Conservation (phyloP, 2,113 vertebrate genomes). For the Coptodon bakossiorum region DNA sequence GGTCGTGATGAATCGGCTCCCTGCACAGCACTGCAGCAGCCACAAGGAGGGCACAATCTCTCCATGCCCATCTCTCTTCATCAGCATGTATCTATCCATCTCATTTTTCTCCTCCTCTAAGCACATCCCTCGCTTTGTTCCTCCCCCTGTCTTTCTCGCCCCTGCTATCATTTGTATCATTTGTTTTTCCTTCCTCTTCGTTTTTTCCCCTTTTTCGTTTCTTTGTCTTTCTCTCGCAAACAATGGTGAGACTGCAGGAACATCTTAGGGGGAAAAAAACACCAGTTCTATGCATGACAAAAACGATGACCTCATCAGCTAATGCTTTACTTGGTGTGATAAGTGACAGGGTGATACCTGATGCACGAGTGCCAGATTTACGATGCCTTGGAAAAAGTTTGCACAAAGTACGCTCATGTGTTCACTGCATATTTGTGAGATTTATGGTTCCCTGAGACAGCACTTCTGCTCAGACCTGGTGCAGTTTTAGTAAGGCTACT, state of each 20-base stretch:
- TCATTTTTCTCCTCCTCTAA: not conserved
- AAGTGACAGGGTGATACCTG: not conserved
- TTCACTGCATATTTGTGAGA: not conserved
- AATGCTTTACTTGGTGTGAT: not conserved
- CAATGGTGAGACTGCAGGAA: not conserved
- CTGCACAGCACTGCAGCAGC: slow-evolving; percentile 56
- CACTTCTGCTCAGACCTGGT: not conserved
- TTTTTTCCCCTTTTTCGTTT: not conserved
- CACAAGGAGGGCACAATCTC: slow-evolving; percentile 52
- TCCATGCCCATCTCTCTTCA: slow-evolving; percentile 25
- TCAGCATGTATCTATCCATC: not conserved
- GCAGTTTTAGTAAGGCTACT: not conserved
- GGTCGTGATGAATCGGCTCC: slow-evolving; percentile 57
- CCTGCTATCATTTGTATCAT: not conserved
- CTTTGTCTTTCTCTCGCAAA: not conserved
- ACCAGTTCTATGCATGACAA: not conserved
- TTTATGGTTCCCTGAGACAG: not conserved
- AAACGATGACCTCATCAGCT: not conserved
- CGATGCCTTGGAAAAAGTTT: not conserved
- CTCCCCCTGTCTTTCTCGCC: not conserved
- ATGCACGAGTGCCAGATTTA: not conserved
- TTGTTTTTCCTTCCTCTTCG: not conserved
- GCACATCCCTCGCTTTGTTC: not conserved
- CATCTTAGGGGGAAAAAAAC: not conserved
- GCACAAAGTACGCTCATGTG: not conserved